Evolutionary conservation across 2,888 invertebrate species (phyloP).

Genomic region (Chelonus formosanus): DNA sequence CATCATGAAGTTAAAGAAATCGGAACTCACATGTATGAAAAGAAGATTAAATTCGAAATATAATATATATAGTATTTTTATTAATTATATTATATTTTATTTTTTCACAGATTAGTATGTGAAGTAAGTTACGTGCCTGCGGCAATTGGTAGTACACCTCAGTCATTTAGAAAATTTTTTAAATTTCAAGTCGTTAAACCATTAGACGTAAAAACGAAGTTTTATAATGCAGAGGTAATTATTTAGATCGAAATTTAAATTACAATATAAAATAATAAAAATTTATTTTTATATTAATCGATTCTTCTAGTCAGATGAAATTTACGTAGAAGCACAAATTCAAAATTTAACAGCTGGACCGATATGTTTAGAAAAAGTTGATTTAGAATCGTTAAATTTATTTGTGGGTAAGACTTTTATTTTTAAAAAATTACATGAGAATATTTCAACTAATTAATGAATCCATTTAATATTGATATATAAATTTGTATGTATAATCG

Average conservation of each 20-base stretch:
- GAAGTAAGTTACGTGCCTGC: conserved; percentile 90
- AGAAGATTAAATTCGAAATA: conserved; percentile 11
- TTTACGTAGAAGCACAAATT: conserved; percentile 78
- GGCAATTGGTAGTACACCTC: conserved; percentile 68
- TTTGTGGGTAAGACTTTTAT: conserved; percentile 72
- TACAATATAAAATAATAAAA: neutral
- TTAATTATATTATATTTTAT: neutral
- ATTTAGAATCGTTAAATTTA: conserved; percentile 89
- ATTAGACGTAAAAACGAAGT: conserved; percentile 97
- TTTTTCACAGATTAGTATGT: conserved; percentile 80
- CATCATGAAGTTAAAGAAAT: conserved; percentile 99
- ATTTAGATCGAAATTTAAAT: conserved; percentile 67
- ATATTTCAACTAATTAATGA: too few species aligned
- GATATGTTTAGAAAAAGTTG: conserved; percentile 93
- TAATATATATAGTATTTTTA: neutral
- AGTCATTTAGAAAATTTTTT: conserved; percentile 95
- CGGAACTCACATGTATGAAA: conserved; percentile 90
- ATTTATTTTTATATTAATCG: conserved; percentile 15
- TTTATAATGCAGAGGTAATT: conserved; percentile 90
- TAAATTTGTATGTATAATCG: too few species aligned
- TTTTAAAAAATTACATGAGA: too few species aligned
- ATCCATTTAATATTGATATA: too few species aligned
- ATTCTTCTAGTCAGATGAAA: conserved; percentile 71
- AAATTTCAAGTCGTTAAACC: conserved; percentile 98
- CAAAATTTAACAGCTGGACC: conserved; percentile 95